phyloP scores from a whole-genome alignment of 2,113 vertebrate species.

The Mellivora capensis region DNA sequence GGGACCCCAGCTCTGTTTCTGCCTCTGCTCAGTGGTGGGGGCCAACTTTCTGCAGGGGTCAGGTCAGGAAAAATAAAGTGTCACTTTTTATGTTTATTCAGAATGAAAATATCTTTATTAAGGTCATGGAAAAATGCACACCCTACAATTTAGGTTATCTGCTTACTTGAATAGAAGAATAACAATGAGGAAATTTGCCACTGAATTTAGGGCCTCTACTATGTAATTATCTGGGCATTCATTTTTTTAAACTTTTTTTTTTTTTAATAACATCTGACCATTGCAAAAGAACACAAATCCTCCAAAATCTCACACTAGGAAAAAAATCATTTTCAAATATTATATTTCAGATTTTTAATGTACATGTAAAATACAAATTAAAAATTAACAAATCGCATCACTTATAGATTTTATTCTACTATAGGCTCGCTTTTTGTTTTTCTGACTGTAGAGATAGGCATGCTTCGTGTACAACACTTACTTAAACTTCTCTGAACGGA shows the following conservation, averaged over 20 bases:
- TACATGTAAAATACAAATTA: not conserved
- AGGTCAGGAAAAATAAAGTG: not conserved
- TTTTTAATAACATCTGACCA: not conserved
- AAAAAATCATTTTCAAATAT: not conserved
- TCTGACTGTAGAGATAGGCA: not conserved
- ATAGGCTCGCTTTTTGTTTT: not conserved
- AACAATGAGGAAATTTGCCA: not conserved
- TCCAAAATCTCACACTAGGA: not conserved
- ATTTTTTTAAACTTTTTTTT: not conserved
- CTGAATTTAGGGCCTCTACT: not conserved
- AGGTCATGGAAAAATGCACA: not conserved
- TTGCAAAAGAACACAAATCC: not conserved
- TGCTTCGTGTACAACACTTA: not conserved
- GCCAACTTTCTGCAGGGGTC: not conserved
- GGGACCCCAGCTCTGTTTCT: not conserved
- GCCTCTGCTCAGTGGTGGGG: not conserved
- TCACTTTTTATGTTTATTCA: not conserved
- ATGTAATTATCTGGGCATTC: not conserved
- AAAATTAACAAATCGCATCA: not conserved
- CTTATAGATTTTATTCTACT: not conserved
- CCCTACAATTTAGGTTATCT: not conserved
- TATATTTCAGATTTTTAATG: not conserved
- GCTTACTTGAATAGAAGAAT: not conserved
- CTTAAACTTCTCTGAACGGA: not conserved
- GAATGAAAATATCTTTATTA: not conserved